Conservation (phyloP, 2,113 vertebrate genomes). For the Circaetus gallicus region DNA sequence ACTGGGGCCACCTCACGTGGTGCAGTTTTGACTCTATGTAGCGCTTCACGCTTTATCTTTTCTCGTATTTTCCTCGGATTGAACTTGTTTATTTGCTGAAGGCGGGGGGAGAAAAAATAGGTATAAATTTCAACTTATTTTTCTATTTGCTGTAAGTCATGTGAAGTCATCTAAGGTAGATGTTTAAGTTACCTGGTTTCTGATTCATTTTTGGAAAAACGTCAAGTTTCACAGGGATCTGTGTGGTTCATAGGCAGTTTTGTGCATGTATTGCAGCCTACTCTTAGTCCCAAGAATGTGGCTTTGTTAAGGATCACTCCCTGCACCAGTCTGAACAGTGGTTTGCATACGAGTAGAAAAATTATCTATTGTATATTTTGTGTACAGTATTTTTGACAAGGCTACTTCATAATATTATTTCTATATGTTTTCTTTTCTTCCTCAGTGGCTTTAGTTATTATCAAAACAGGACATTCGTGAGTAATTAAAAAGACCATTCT, state of each 20-base stretch:
- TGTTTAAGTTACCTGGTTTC: not conserved
- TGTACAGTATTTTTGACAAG: not conserved
- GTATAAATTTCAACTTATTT: not conserved
- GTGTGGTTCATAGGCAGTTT: not conserved
- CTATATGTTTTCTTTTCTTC: not conserved
- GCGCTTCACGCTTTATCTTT: accelerated
- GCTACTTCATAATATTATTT: not conserved
- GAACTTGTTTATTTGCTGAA: not conserved
- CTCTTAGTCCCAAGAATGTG: not conserved
- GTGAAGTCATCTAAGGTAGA: accelerated
- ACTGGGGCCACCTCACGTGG: accelerated
- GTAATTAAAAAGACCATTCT: not conserved
- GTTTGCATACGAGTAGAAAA: not conserved
- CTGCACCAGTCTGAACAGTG: not conserved
- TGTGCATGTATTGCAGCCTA: not conserved
- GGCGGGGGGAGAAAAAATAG: not conserved
- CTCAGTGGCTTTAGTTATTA: not conserved
- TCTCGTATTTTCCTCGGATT: not conserved
- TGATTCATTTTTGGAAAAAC: not conserved
- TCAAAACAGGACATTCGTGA: not conserved
- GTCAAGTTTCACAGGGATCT: not conserved
- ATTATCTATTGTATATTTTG: not conserved
- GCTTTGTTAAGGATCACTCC: not conserved
- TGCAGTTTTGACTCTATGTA: not conserved
- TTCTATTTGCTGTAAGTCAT: not conserved